Evolutionary conservation across 2,113 vertebrate genomes (phyloP).

Genomic region (Hyperopisus bebe): DNA sequence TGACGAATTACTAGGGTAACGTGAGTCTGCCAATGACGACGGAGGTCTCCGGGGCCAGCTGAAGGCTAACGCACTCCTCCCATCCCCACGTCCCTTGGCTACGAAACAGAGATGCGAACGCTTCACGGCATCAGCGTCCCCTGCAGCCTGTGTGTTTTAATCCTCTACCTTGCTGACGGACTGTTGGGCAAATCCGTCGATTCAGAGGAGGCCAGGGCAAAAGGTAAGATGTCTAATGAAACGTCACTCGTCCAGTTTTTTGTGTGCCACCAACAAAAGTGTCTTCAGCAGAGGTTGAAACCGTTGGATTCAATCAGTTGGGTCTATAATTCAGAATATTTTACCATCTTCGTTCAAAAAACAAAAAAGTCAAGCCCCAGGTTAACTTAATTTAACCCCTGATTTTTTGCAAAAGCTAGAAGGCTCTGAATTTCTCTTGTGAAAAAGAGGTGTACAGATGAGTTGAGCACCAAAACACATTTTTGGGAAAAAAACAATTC

Average conservation of each 20-base stretch:
- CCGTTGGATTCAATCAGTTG: not conserved
- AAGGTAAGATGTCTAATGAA: slow-evolving; percentile 43
- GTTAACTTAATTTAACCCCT: too few relatives aligned
- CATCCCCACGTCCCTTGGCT: slow-evolving; percentile 1
- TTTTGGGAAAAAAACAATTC: not conserved
- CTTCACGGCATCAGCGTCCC: slow-evolving; percentile 47
- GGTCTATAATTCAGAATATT: too few relatives aligned
- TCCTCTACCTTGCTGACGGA: slow-evolving; percentile 42
- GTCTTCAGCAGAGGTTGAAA: not conserved
- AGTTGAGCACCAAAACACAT: not conserved
- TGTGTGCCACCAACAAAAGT: not conserved
- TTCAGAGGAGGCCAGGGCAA: slow-evolving; percentile 34
- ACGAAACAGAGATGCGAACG: slow-evolving; percentile 18
- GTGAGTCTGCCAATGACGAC: slow-evolving; percentile 48
- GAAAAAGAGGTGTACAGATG: not conserved
- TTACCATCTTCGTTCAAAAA: too few relatives aligned
- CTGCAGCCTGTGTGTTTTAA: slow-evolving; percentile 43
- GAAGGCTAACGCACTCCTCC: slow-evolving; percentile 33
- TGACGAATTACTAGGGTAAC: slow-evolving; percentile 21
- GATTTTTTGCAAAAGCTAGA: not conserved
- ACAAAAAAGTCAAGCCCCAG: too few relatives aligned
- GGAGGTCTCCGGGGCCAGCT: slow-evolving; percentile 44
- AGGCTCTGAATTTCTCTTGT: not conserved
- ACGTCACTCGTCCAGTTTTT: not conserved
- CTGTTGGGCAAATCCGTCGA: slow-evolving; percentile 27